Evolutionary conservation across 2,113 vertebrate genomes (phyloP).

Genomic region (Zosterops borbonicus): DNA sequence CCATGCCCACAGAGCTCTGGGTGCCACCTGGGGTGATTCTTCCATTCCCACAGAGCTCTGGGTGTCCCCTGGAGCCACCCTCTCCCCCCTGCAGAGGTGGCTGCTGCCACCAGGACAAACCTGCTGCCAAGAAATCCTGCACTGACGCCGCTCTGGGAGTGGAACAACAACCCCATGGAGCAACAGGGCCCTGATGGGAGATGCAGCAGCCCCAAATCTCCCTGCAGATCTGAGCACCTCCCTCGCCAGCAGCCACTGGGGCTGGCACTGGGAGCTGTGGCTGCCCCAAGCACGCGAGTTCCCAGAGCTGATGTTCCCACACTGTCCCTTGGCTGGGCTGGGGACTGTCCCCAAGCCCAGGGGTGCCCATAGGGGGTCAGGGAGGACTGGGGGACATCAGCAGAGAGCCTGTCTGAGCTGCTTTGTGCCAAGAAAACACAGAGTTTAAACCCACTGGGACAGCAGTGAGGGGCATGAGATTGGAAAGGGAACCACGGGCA

Average conservation of each 20-base stretch:
- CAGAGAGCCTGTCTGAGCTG: background rate
- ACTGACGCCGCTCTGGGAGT: background rate
- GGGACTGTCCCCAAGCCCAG: background rate
- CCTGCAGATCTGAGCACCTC: background rate
- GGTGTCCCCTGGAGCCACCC: background rate
- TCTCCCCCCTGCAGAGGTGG: background rate
- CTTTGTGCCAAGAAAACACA: background rate
- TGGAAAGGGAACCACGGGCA: accelerated
- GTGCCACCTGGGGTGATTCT: accelerated
- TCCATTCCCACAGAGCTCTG: background rate
- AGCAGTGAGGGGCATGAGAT: background rate
- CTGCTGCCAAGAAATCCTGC: background rate
- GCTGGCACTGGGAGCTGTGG: background rate
- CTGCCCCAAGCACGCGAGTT: accelerated
- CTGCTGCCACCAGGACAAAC: background rate
- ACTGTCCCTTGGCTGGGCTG: background rate
- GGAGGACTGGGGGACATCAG: background rate
- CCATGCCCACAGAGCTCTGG: background rate
- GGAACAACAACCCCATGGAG: background rate
- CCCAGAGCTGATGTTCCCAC: background rate
- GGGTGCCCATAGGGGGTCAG: background rate
- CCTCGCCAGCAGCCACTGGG: background rate
- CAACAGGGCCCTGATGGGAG: accelerated
- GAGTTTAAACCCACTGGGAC: background rate
- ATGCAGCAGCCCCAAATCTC: background rate